Evolutionary conservation across 2,888 invertebrate species (phyloP), one percentile per base, ranked within the genome.

Genomic region (Hedya salicella): DNA sequence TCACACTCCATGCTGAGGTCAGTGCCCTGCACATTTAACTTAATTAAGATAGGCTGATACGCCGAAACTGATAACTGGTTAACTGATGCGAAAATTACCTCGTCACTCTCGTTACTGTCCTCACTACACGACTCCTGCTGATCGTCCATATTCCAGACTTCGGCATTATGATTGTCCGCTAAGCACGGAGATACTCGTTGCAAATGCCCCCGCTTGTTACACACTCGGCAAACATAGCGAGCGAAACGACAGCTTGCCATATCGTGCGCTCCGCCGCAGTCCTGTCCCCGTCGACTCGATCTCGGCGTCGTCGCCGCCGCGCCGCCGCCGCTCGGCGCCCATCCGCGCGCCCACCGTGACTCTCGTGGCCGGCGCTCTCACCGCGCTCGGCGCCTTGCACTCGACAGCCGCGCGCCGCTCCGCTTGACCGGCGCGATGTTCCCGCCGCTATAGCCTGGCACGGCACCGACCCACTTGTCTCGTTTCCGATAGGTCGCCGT

Each of bases 1-100:
- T 69, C 69, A 40, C 65, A 68, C 36, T 69, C 69, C 65, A 69
- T 65, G 14, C 17, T 25, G 0, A 69, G 0, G 11, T 11, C 11
- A 19, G 17, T 52, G 8, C 21, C 52, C 13, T 63, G 36, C 1
- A 56, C 40, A 11, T 49, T 48, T 11, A 56, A 30, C 6, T 16
- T 5, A 1, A 63, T 17, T 17, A 16, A 32, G 2, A 56, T 16
- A 8, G 63, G 63, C 16, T 39, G 21, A 42, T 16, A 63, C 5
- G 48, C 13, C 13, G 48, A 4, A 19, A 21, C 13, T 21, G 2
- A 44, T 8, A 13, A 3, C n/a, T 5, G 44, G 3, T 30, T 19
- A 1, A 25, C 46, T 30, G 30, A 52, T n/a, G 11, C 17, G 2
- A 42, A 6, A 13, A 50, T 36, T 36, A 49, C 56, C 56, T 63